These are phyloP conservation scores for Brachyopa scutellaris DNA, from an alignment of 2,888 invertebrate species.

Conservation along the genomic window DNA sequence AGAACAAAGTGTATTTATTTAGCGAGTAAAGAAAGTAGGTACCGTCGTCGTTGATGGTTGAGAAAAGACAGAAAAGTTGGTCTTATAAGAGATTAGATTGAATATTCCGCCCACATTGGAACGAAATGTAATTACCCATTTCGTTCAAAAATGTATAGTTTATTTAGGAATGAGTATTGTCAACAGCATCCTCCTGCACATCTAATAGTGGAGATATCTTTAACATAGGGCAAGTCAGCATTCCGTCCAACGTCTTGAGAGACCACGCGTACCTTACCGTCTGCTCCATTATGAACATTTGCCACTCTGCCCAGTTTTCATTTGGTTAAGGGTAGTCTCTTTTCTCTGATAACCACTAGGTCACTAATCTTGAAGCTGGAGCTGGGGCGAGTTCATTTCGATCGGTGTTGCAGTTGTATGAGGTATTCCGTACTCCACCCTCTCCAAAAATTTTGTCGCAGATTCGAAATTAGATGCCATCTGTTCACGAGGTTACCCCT, in stretches of 20 bases:
- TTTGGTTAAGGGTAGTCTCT: not conserved
- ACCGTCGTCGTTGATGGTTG: too few relatives aligned
- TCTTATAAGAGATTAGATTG: too few relatives aligned
- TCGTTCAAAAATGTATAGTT: slow-evolving; percentile 4
- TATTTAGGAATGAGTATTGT: too few relatives aligned
- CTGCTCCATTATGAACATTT: slow-evolving; percentile 1
- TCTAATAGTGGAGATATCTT: too few relatives aligned
- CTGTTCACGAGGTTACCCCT: not conserved
- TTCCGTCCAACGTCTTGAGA: too few relatives aligned
- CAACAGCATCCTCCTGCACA: not conserved
- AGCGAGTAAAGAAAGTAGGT: too few relatives aligned
- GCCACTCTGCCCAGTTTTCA: slow-evolving; percentile 7
- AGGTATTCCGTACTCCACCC: slow-evolving; percentile 6
- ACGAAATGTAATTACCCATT: slow-evolving; percentile 1
- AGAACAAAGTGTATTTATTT: too few relatives aligned
- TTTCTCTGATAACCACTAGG: not conserved
- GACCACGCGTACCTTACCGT: not conserved
- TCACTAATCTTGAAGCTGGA: not conserved
- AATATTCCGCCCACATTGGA: slow-evolving; percentile 19
- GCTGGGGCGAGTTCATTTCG: too few relatives aligned
- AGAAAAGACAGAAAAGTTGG: too few relatives aligned
- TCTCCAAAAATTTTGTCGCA: not conserved
- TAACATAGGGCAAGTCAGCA: too few relatives aligned
- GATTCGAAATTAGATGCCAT: not conserved
- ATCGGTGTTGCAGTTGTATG: not conserved